A percentile compares a stretch with the other conserved stretches of the same genome.
Conservation (phyloP, 2,113 vertebrate genomes). For the Camelus bactrianus region DNA sequence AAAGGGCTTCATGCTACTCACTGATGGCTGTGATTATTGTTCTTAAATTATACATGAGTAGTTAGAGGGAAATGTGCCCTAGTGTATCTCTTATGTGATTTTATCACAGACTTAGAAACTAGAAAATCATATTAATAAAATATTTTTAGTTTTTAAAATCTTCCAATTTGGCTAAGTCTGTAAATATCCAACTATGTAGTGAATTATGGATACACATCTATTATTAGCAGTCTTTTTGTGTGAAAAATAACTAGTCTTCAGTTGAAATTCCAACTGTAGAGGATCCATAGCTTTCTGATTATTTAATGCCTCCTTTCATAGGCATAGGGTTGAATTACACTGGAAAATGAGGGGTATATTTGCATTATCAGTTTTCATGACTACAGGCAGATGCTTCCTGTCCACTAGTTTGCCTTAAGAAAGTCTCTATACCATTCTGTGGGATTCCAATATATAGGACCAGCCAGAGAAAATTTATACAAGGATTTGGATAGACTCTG, state of each 20-base stretch:
- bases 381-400: neutral
- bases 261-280: neutral
- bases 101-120: neutral
- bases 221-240: neutral
- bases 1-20: neutral
- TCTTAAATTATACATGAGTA: neutral
- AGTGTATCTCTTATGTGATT: neutral
- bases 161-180: neutral
- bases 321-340: neutral
- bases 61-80: neutral
- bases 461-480: neutral
- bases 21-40: neutral
- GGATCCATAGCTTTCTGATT: neutral
- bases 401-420: neutral
- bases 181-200: neutral
- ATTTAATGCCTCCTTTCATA: neutral
- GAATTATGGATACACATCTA: neutral
- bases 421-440: neutral
- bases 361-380: neutral
- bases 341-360: neutral
- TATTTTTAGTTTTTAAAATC: neutral
- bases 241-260: neutral
- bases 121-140: constrained; percentile 1
- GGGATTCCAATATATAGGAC: neutral
- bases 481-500: neutral